These are phyloP conservation scores for Catagonus wagneri DNA, from an alignment of 2,113 vertebrate genomes.

Conservation along the genomic window DNA sequence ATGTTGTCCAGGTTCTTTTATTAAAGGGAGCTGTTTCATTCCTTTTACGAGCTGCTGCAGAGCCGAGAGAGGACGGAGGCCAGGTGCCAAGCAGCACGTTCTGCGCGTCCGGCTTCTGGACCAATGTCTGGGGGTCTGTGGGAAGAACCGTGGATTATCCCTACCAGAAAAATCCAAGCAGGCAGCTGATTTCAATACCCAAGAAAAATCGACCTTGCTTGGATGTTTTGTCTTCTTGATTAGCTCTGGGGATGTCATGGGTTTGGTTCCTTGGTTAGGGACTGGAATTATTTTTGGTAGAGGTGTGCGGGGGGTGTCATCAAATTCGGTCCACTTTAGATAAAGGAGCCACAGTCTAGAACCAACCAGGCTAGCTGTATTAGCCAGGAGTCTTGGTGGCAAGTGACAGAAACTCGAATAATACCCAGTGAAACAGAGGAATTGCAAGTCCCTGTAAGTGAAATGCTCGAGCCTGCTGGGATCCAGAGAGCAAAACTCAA, in stretches of 20 bases:
- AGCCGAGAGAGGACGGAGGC: neutral
- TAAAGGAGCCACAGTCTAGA: neutral
- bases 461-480: neutral
- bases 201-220: neutral
- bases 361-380: neutral
- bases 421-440: neutral
- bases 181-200: neutral
- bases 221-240: neutral
- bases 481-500: neutral
- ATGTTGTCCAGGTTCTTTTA: slow-evolving; percentile 5
- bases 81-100: neutral
- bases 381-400: neutral
- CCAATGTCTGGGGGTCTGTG: neutral
- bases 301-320: neutral
- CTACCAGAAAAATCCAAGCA: neutral
- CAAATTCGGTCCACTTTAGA: neutral
- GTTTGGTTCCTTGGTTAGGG: neutral
- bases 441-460: neutral
- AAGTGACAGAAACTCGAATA: neutral
- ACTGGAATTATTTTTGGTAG: neutral
- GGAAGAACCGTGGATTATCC: neutral
- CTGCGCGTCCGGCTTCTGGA: neutral
- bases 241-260: neutral
- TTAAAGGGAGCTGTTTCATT: neutral
- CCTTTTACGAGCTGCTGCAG: neutral